Evolutionary conservation across 2,888 invertebrate genomes (phyloP).

Genomic region (Blastobasis adustella): DNA sequence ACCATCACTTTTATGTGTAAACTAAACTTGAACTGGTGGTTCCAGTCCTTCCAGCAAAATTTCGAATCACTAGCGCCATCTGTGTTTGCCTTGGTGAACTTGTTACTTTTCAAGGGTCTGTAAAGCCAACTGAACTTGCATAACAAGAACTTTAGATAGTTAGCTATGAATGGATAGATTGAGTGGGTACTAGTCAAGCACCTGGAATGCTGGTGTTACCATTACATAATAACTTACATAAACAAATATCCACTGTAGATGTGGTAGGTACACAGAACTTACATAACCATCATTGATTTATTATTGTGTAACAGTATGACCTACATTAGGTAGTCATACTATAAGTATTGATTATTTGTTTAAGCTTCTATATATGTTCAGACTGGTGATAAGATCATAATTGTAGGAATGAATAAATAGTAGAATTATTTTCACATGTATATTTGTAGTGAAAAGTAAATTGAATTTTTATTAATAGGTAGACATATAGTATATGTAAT

Average conservation of each 20-base stretch:
- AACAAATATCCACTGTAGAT: not conserved
- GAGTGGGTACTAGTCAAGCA: not conserved
- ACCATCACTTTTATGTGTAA: too few relatives aligned
- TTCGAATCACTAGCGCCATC: too few relatives aligned
- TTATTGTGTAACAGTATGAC: not conserved
- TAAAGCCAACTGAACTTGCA: not conserved
- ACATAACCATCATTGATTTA: slow-evolving; percentile 3
- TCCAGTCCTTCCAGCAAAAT: too few relatives aligned
- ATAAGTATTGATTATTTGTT: not conserved
- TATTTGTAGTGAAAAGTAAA: slow-evolving; percentile 33
- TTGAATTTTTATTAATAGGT: slow-evolving; percentile 37
- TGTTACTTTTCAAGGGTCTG: not conserved
- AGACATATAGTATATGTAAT: slow-evolving; percentile 13
- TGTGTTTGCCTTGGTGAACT: not conserved
- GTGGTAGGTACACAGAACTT: not conserved
- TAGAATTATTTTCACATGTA: slow-evolving; percentile 22
- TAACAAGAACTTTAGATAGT: not conserved
- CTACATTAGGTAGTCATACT: not conserved
- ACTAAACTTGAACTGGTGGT: too few relatives aligned
- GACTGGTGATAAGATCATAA: not conserved
- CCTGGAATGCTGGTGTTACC: not conserved
- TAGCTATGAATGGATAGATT: not conserved
- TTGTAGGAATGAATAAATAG: not conserved
- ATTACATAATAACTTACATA: not conserved
- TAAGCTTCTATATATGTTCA: not conserved